Conservation (phyloP, 2,888 invertebrate genomes). For the Lymantria monacha region DNA sequence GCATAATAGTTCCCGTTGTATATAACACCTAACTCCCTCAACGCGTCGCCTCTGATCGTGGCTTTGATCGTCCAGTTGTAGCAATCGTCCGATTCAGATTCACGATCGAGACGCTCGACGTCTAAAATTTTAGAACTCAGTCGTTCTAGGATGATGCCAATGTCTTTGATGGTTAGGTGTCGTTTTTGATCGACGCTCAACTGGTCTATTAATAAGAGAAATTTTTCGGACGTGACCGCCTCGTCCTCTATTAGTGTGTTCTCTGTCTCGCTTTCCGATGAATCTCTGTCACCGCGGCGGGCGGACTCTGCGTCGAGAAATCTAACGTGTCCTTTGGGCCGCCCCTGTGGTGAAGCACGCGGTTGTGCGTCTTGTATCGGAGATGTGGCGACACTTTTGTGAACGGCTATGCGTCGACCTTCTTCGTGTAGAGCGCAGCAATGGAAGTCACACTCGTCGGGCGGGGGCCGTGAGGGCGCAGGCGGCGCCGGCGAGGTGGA, state of each 20-base stretch:
- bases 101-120: constrained; percentile 95
- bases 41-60: constrained; percentile 94
- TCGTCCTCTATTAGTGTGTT: constrained; percentile 96
- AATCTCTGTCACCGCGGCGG: constrained; percentile 87
- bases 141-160: constrained; percentile 95
- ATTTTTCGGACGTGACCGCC: constrained; percentile 94
- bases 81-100: constrained; percentile 95
- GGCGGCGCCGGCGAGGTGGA: constrained; percentile 85
- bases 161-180: constrained; percentile 96
- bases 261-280: constrained; percentile 96
- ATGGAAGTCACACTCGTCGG: constrained; percentile 97
- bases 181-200: constrained; percentile 95
- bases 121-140: constrained; percentile 96
- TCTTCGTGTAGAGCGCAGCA: constrained; percentile 97
- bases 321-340: constrained; percentile 90
- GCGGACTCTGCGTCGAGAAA: constrained; percentile 90
- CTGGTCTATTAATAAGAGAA: constrained; percentile 95
- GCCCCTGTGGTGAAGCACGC: constrained; percentile 85
- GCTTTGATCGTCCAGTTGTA: constrained; percentile 99
- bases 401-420: constrained; percentile 94
- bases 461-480: constrained; percentile 76
- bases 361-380: constrained; percentile 92
- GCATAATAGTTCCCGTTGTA: constrained; percentile 98
- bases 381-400: constrained; percentile 95
- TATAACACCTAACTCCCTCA: constrained; percentile 95